phyloP scores from a whole-genome alignment of 2,113 vertebrate species.

The Phainopepla nitens region DNA sequence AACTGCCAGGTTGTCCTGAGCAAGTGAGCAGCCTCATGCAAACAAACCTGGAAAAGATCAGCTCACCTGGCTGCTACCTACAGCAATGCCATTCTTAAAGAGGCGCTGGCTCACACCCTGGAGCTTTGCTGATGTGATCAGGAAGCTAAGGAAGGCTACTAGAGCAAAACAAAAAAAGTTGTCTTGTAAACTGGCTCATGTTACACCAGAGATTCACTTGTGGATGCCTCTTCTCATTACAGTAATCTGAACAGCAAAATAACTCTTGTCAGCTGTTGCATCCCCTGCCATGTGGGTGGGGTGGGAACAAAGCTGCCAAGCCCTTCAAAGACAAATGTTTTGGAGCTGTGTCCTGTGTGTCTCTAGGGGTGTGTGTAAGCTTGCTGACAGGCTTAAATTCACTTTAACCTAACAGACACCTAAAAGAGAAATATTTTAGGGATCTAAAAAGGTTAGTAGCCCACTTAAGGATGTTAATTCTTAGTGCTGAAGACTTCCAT shows the following conservation, averaged over 20 bases:
- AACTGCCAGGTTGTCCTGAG: not conserved
- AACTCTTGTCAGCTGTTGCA: fast-evolving
- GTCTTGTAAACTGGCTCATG: not conserved
- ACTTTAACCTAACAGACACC: not conserved
- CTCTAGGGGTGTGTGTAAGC: not conserved
- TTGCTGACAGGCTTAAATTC: not conserved
- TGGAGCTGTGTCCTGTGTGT: not conserved
- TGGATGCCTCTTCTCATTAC: not conserved
- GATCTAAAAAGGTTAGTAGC: not conserved
- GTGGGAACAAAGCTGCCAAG: not conserved
- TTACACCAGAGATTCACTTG: not conserved
- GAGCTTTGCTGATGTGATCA: not conserved
- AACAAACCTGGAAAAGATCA: not conserved
- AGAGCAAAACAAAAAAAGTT: not conserved
- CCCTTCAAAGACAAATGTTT: not conserved
- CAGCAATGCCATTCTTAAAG: not conserved
- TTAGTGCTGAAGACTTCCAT: not conserved
- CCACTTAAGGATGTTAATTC: not conserved
- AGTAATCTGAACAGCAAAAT: not conserved
- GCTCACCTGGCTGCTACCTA: not conserved
- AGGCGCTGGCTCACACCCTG: not conserved
- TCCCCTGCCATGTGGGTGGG: not conserved
- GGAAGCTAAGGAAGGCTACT: not conserved
- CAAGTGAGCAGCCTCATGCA: not conserved
- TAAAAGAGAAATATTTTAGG: not conserved